phyloP scores from a whole-genome alignment of 2,113 vertebrate species.

The Sigmodon hispidus region DNA sequence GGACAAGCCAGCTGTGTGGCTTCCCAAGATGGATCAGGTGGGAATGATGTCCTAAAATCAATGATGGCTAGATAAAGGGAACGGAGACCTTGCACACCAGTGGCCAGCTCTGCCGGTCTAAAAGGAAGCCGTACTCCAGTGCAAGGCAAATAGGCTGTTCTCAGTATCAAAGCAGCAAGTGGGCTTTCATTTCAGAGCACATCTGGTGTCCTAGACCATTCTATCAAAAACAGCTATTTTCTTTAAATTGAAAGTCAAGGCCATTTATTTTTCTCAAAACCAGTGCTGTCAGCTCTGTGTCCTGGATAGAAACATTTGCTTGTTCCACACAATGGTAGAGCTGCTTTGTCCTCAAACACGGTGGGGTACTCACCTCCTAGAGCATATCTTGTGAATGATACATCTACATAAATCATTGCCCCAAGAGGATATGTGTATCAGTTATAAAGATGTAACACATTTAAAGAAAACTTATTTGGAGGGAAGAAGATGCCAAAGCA shows the following conservation, averaged over 20 bases:
- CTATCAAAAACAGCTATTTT: conserved; percentile 52
- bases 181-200: background rate
- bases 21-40: background rate
- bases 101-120: background rate
- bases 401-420: conserved; percentile 39
- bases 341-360: background rate
- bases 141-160: background rate
- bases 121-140: background rate
- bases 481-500: conserved; percentile 3
- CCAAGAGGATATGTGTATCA: background rate
- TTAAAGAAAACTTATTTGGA: conserved; percentile 43
- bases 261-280: conserved; percentile 52
- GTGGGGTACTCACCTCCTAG: too few species aligned
- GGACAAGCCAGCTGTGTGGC: background rate
- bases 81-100: background rate
- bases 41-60: background rate
- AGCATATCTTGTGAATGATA: background rate
- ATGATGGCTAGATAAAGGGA: background rate
- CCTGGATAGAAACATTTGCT: background rate
- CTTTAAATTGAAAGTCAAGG: conserved; percentile 64
- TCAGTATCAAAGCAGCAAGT: conserved; percentile 16
- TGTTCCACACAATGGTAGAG: background rate
- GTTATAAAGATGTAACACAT: conserved; percentile 27
- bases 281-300: conserved; percentile 17
- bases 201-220: background rate